Evolutionary conservation across 2,113 vertebrate genomes (phyloP).

Genomic region (Danio rerio): GRCz12tu NC_133200.1:12456001-12456500

Average conservation of each 20-base stretch:
- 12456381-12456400: constrained; percentile 10
- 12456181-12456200: constrained; percentile 6
- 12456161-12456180: constrained; percentile 9
- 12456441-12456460: constrained; percentile 17
- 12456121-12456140: neutral
- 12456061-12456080: neutral
- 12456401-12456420: constrained; percentile 21
- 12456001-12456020: neutral
- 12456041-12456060: neutral
- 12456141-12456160: constrained; percentile 12
- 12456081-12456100: neutral
- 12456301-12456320: constrained; percentile 92
- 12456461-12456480: constrained; percentile 19
- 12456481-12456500: constrained; percentile 8
- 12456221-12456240: constrained; percentile 88
- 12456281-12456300: constrained; percentile 85
- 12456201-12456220: constrained; percentile 34
- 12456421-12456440: constrained; percentile 20
- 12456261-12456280: constrained; percentile 84
- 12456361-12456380: constrained; percentile 33
- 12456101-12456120: constrained; percentile 3
- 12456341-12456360: constrained; percentile 84
- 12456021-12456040: neutral
- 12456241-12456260: constrained; percentile 90
- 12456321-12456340: constrained; percentile 81